phyloP scores from a whole-genome alignment of 2,888 invertebrate species.

The Ferrisia virgata region DNA sequence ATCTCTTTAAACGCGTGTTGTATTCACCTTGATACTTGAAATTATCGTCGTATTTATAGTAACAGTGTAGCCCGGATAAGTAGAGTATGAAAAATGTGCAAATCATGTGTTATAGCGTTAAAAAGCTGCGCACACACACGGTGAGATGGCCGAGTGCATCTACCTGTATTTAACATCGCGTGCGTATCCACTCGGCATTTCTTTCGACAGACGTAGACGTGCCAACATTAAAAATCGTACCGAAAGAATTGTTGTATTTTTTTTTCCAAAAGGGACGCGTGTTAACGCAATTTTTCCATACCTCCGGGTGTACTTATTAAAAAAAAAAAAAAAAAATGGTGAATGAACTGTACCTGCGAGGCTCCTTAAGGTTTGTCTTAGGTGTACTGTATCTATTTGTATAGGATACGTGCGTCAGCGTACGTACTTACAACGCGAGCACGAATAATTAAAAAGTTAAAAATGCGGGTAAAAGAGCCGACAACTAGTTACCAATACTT shows the following conservation, averaged over 20 bases:
- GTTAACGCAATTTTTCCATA: background rate
- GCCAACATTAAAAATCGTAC: background rate
- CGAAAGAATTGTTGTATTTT: background rate
- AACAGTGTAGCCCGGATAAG: background rate
- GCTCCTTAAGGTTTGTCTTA: background rate
- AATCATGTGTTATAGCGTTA: background rate
- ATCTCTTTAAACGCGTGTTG: background rate
- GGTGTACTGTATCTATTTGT: too few relatives aligned
- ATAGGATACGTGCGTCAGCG: background rate
- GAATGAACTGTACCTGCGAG: background rate
- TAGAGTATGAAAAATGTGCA: slow-evolving; percentile 29
- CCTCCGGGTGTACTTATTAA: background rate
- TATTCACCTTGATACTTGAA: slow-evolving; percentile 7
- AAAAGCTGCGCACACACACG: background rate
- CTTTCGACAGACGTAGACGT: background rate
- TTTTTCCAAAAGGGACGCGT: background rate
- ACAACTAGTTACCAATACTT: slow-evolving; percentile 11
- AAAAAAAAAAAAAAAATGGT: too few relatives aligned
- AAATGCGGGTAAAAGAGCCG: slow-evolving; percentile 24
- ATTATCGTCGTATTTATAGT: too few relatives aligned
- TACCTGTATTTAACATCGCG: too few relatives aligned
- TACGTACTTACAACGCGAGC: background rate
- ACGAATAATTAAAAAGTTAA: background rate
- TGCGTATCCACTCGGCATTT: background rate
- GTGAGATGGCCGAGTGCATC: too few relatives aligned